These are phyloP conservation scores for Peromyscus maniculatus DNA, from an alignment of 2,113 vertebrate species.

Conservation along the genomic window DNA sequence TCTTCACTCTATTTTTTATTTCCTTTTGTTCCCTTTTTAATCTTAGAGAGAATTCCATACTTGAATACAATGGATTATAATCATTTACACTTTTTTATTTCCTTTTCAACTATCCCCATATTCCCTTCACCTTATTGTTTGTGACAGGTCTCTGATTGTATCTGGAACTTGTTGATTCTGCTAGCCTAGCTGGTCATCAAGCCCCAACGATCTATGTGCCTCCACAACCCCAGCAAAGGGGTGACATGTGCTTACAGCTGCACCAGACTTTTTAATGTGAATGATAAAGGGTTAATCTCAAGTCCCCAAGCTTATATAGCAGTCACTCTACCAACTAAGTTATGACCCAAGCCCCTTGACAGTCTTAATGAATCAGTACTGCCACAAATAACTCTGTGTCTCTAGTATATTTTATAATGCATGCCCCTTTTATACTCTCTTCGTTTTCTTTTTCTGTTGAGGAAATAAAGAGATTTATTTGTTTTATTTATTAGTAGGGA, in stretches of 20 bases:
- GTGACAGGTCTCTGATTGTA: background rate
- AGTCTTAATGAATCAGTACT: background rate
- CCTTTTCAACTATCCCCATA: background rate
- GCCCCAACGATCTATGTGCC: background rate
- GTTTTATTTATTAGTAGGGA: background rate
- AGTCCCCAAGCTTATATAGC: background rate
- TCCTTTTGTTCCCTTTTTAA: background rate
- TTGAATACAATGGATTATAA: no score
- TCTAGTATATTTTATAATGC: background rate
- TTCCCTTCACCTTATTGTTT: background rate
- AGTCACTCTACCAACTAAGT: background rate
- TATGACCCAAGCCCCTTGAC: background rate
- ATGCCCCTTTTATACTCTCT: background rate
- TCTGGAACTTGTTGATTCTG: background rate
- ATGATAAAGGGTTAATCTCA: background rate
- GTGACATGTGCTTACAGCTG: background rate
- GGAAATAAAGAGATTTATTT: background rate
- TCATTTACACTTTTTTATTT: background rate
- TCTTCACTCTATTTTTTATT: background rate
- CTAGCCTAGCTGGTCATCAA: background rate
- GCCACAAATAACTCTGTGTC: background rate
- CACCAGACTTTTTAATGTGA: background rate
- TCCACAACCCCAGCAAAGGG: background rate
- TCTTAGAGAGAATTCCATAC: background rate
- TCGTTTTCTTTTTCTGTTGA: background rate